A percentile compares a stretch with the other conserved stretches of the same genome.
Conservation (phyloP, 2,113 vertebrate species). For the Natator depressus region DNA sequence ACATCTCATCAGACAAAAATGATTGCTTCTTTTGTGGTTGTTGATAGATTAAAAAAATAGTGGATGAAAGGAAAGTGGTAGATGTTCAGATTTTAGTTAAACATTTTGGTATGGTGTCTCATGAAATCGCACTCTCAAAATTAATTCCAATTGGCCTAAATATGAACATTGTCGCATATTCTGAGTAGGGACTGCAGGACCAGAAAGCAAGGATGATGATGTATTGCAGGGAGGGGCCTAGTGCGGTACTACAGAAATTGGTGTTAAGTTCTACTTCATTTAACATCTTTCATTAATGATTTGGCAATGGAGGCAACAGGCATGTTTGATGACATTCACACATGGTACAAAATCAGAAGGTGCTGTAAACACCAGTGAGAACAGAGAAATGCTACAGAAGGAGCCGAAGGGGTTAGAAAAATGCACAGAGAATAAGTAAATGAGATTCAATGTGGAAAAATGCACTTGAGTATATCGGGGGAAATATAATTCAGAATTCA, state of each 20-base stretch:
- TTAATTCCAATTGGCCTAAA: neutral
- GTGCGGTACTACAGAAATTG: neutral
- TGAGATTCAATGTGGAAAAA: neutral
- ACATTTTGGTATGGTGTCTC: neutral
- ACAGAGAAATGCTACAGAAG: neutral
- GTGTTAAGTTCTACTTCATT: neutral
- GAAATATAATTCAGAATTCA: neutral
- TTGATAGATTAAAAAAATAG: neutral
- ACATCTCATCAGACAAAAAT: neutral
- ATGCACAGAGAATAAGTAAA: neutral
- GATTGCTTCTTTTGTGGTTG: neutral
- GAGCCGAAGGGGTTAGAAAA: neutral
- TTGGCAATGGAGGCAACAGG: neutral
- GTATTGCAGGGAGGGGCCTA: neutral
- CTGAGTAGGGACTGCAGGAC: neutral
- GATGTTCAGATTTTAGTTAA: neutral
- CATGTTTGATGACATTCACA: neutral
- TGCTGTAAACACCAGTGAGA: neutral
- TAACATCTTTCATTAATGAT: neutral
- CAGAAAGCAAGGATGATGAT: neutral
- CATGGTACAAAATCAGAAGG: neutral
- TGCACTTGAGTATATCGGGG: neutral
- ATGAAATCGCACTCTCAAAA: neutral
- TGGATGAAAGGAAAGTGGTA: neutral
- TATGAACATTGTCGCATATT: neutral